These are phyloP conservation scores for Acrobasis suavella DNA, from an alignment of 2,888 invertebrate genomes.

Conservation along the genomic window DNA sequence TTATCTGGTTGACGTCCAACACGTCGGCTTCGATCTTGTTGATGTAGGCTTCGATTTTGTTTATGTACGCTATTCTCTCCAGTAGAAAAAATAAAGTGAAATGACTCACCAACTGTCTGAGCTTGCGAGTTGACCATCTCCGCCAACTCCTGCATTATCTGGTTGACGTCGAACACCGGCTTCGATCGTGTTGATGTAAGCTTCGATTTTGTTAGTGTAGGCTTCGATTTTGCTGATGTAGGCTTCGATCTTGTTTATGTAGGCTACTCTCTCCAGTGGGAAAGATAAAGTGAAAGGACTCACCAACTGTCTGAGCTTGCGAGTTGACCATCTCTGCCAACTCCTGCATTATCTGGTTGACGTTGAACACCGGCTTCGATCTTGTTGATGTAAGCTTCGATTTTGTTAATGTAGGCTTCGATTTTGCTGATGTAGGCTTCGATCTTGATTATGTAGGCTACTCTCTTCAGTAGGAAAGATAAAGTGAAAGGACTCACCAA, in stretches of 20 bases:
- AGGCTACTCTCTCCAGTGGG: conserved; percentile 91
- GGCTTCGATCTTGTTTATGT: no score
- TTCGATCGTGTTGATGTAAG: no score
- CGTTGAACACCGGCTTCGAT: conserved; percentile 92
- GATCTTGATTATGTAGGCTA: no score
- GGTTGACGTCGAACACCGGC: conserved; percentile 92
- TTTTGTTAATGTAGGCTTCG: conserved; percentile 90
- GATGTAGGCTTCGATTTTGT: conserved; percentile 90
- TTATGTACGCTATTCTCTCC: no score
- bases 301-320: conserved; percentile 89
- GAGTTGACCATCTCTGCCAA: conserved; percentile 86
- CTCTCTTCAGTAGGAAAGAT: conserved; percentile 87
- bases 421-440: conserved; percentile 90
- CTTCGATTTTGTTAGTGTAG: no score
- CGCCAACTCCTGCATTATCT: conserved; percentile 90
- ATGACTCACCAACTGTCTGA: conserved; percentile 86
- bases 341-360: conserved; percentile 91
- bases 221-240: conserved; percentile 91
- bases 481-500: conserved; percentile 83
- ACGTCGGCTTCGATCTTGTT: conserved; percentile 91
- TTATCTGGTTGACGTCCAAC: conserved; percentile 91
- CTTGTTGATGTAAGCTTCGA: no score
- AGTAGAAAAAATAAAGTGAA: no score
- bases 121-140: conserved; percentile 88
- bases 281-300: conserved; percentile 57